These are phyloP conservation scores for Euphydryas editha DNA, from an alignment of 2,888 invertebrate genomes.

Conservation along the genomic window DNA sequence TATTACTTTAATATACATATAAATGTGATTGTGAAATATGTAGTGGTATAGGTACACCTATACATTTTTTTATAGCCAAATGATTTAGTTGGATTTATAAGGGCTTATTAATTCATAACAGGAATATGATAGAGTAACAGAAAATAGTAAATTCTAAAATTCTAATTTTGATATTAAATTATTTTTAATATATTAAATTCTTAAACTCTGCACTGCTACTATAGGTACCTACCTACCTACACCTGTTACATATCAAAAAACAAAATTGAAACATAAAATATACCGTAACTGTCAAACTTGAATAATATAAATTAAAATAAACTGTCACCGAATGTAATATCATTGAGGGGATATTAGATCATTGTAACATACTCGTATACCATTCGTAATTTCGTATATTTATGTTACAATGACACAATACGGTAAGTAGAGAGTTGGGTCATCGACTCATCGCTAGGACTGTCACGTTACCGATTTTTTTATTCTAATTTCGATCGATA, in stretches of 20 bases:
- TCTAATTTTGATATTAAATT: not conserved
- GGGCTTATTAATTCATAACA: no score
- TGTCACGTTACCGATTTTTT: not conserved
- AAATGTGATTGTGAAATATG: no score
- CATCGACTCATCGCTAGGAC: not conserved
- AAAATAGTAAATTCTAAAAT: no score
- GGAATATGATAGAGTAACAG: no score
- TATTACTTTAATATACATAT: no score
- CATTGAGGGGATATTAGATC: not conserved
- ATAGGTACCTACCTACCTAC: not conserved
- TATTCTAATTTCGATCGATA: not conserved
- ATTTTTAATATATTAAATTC: not conserved
- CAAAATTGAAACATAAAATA: not conserved
- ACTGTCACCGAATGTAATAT: not conserved
- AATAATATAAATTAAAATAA: slow-evolving; percentile 1
- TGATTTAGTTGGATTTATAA: no score
- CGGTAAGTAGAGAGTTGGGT: slow-evolving; percentile 3
- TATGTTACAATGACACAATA: slow-evolving; percentile 10
- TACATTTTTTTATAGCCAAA: no score
- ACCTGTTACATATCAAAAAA: not conserved
- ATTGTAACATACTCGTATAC: not conserved
- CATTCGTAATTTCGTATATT: slow-evolving; percentile 15
- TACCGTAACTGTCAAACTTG: not conserved
- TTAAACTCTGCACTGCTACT: not conserved
- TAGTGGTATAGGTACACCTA: no score